Base-by-base conservation (phyloP, 2,888 invertebrate genomes). In the Cordilura impudica region DNA sequence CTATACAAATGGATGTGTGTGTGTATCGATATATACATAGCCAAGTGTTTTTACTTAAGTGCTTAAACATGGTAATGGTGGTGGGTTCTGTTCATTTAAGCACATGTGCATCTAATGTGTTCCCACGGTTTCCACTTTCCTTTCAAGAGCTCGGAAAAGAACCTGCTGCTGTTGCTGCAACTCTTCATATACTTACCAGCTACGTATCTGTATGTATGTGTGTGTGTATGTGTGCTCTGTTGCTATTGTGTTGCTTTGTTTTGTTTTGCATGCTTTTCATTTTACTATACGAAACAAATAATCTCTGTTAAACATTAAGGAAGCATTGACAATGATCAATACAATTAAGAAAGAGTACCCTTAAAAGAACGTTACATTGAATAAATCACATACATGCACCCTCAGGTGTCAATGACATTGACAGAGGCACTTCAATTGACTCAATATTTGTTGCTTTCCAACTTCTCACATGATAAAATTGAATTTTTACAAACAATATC, bases 101-200 rank as follows among this genome's bases (percentile, higher is more conserved):
- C 81, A 81, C 81, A 82, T 82, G 78, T 82, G 75, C 78, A 82
- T 70, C 67, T 67, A 73, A 70, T 75, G 66, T 73, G 78, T 82
- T 82, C 81, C 81, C 81, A 82, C 81, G 81, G 81, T 82, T 81
- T 81, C 81, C 63, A 78, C 81, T 82, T 81, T 82, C 81, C 67
- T 81, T 81, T 81, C 75, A 79, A 75, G 79, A 75, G 75, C 45
- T 71, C 29, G 56, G 19, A 75, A 69, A 79, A 79, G 74, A 75
- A 79, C 79, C 79, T 79, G 79, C 75, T 78, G 78, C 49, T 76
- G 63, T 21, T 56, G 67, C 56, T 67, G 63, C 35, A 39, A n/a
- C 35, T 39, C 35, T 39, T 12, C n/a, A 12, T 26, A 26, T 6
- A 26, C 26, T 26, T n/a, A n/a, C n/a, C n/a, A n/a, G n/a, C n/a